Evolutionary conservation across 2,888 invertebrate species (phyloP), one percentile per base, ranked within the genome.

Genomic region (Cerastis leucographa): DNA sequence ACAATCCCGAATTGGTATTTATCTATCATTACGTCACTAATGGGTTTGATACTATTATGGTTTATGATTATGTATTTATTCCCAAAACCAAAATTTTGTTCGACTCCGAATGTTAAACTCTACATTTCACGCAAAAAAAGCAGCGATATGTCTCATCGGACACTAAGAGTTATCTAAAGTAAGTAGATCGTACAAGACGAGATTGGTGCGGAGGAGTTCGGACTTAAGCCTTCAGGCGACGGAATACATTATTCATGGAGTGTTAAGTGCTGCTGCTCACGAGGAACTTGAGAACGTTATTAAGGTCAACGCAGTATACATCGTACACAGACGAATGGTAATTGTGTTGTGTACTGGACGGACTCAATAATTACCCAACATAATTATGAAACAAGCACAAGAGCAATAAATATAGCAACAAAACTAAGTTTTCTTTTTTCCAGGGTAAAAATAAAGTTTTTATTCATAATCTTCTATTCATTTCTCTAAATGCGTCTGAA

Each of bases 201-300:
- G 69, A 66, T 72, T 76, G 65, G 25, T 65, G 29, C 11, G 17
- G 7, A 66, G 19, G 49, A 66, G 40, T 6, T 49, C 25, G 5
- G 61, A 35, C 19, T 9, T 9, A 19, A 65, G 25, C 68, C 82
- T 86, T 80, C 70, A 66, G 81, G 78, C 68, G 40, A 70, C 44
- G 71, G 71, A 78, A 86, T 89, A 87, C 84, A 87, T 76, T 29
- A 65, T 78, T 25, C n/a, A 90, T 29, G 61, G 85, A 84, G 84
- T 81, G 49, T 29, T 71, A 65, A 76, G 77, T 78, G 54, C 56
- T 77, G 56, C n/a, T 22, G 25, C 56, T 61, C 49, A 22, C 59
- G 9, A 71, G n/a, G 35, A 51, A 68, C 51, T 68, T 61, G 51
- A 49, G 25, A 80, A 71, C 46, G 44, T 65, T 69, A 64, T 71